phyloP scores from a whole-genome alignment of 35 echinoderm and acorn worm genomes.

The Apostichopus japonicus region DNA sequence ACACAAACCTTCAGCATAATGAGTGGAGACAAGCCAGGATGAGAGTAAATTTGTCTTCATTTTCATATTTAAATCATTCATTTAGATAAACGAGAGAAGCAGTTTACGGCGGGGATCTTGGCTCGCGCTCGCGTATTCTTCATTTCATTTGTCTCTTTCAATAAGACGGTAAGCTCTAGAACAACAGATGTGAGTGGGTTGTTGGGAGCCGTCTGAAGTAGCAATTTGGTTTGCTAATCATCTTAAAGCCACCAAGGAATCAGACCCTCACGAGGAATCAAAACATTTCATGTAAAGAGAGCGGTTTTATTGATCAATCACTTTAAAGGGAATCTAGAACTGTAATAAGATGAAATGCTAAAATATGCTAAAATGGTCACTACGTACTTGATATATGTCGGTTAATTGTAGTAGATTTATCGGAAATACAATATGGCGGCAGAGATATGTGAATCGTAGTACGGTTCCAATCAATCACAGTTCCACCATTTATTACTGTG shows the following conservation, averaged over 20 bases:
- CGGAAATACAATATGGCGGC: too few species aligned
- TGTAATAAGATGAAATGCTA: neutral
- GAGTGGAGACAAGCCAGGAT: neutral
- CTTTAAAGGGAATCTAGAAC: neutral
- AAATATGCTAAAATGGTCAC: neutral
- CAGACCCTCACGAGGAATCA: slow-evolving; percentile 26
- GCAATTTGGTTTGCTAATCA: slow-evolving; percentile 53
- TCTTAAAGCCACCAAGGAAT: neutral
- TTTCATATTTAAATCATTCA: neutral
- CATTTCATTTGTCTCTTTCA: neutral
- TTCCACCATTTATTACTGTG: too few species aligned
- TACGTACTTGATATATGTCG: too few species aligned
- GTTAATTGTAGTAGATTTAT: too few species aligned
- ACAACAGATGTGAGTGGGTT: slow-evolving; percentile 36
- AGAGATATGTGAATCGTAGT: too few species aligned
- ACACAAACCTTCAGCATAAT: neutral
- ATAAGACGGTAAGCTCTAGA: slow-evolving; percentile 16
- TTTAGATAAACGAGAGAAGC: neutral
- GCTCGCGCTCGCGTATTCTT: neutral
- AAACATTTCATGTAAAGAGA: slow-evolving; percentile 32
- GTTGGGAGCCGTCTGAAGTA: slow-evolving; percentile 28
- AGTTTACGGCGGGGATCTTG: neutral
- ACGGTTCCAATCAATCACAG: too few species aligned
- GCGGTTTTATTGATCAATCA: slow-evolving; percentile 10
- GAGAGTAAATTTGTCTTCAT: neutral